These are phyloP conservation scores for Orthosia incerta DNA, from an alignment of 2,888 invertebrate genomes.

Conservation along the genomic window DNA sequence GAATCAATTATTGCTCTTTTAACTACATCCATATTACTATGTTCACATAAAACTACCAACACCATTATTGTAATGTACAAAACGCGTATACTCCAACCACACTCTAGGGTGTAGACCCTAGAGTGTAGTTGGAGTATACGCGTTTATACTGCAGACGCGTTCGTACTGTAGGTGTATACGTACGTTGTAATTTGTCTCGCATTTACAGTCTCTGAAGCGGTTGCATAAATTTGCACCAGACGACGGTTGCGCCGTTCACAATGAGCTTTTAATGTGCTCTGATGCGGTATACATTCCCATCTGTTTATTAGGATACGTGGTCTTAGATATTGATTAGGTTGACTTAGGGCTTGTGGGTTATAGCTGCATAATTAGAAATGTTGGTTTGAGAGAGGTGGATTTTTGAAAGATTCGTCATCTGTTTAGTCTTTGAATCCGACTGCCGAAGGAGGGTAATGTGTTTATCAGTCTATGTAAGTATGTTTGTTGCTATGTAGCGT, in stretches of 20 bases:
- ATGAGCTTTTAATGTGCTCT: constrained; percentile 70
- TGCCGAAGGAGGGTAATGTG: too few relatives aligned
- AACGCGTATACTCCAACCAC: constrained; percentile 35
- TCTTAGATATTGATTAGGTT: constrained; percentile 51
- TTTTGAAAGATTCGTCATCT: background rate
- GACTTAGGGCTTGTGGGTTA: constrained; percentile 11
- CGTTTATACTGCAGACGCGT: too few relatives aligned
- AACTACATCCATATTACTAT: too few relatives aligned
- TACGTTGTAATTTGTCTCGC: constrained; percentile 69
- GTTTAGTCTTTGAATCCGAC: too few relatives aligned
- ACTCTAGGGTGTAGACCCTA: constrained; percentile 20
- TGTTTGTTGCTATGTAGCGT: too few relatives aligned
- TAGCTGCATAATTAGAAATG: constrained; percentile 18
- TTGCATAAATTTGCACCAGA: constrained; percentile 71
- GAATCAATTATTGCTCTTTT: too few relatives aligned
- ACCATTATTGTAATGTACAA: too few relatives aligned
- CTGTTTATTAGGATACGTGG: constrained; percentile 60
- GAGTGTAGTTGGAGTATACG: too few relatives aligned
- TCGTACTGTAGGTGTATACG: constrained; percentile 17
- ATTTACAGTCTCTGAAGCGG: constrained; percentile 66
- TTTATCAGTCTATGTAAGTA: too few relatives aligned
- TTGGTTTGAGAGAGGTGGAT: background rate
- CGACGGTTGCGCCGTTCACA: constrained; percentile 60
- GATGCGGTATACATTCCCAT: constrained; percentile 53
- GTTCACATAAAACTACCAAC: too few relatives aligned